Percentiles rank a stretch among this genome's conserved stretches.
These are phyloP conservation scores for Amblyjoppa fuscipennis DNA, from an alignment of 2,888 invertebrate genomes.

Conservation along the genomic window DNA sequence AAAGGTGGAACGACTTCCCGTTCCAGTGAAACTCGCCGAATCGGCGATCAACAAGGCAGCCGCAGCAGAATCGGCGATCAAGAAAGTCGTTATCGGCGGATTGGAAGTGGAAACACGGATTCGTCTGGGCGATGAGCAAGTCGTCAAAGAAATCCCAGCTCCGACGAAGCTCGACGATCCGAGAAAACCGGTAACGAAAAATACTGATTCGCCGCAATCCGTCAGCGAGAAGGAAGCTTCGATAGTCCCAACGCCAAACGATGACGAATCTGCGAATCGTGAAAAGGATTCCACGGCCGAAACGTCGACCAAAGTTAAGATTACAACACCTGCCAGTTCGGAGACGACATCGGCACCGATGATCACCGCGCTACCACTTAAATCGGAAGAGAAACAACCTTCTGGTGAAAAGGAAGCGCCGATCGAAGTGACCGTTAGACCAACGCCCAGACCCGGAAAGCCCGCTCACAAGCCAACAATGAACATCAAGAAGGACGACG, in stretches of 20 bases:
- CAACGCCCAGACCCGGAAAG: constrained; percentile 36
- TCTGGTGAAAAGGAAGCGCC: constrained; percentile 15
- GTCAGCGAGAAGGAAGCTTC: background rate
- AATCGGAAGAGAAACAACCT: constrained; percentile 36
- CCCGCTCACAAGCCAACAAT: constrained; percentile 52
- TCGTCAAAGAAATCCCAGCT: constrained; percentile 42
- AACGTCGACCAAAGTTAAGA: constrained; percentile 39
- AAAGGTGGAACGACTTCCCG: constrained; percentile 45
- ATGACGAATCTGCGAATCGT: background rate
- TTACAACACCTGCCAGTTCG: constrained; percentile 9
- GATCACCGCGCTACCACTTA: background rate
- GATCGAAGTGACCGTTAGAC: constrained; percentile 12
- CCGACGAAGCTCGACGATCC: constrained; percentile 43
- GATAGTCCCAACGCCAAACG: background rate
- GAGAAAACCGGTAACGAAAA: constrained; percentile 58
- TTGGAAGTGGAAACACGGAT: constrained; percentile 53
- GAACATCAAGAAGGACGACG: constrained; percentile 57
- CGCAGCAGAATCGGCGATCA: constrained; percentile 2
- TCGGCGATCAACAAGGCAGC: constrained; percentile 7
- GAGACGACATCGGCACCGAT: constrained; percentile 16
- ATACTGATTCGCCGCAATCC: constrained; percentile 34
- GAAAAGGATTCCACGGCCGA: constrained; percentile 45
- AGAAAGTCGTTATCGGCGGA: constrained; percentile 5
- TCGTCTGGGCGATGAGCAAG: constrained; percentile 46
- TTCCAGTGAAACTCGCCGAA: constrained; percentile 38